These are phyloP conservation scores for Schizaphis graminum DNA, from an alignment of 2,888 invertebrate genomes.

Conservation along the genomic window DNA sequence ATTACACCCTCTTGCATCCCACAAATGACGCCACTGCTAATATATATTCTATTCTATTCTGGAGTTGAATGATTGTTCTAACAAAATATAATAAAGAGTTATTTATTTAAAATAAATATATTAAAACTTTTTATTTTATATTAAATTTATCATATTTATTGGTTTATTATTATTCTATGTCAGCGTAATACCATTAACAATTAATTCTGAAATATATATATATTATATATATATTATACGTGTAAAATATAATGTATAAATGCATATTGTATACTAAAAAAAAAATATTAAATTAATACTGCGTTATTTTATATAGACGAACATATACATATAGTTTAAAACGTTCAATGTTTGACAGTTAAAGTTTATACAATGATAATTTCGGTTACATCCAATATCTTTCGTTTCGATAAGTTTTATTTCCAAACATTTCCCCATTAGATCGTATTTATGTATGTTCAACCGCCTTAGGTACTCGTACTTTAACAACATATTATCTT, in stretches of 20 bases:
- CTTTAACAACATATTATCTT: slow-evolving; percentile 19
- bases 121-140: not conserved
- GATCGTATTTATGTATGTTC: not conserved
- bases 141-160: not conserved
- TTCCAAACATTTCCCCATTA: not conserved
- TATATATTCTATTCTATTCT: not conserved
- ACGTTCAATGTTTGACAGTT: not conserved
- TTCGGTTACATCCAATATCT: not conserved
- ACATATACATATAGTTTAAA: not conserved
- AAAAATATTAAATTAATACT: not conserved
- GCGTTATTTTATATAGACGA: not conserved
- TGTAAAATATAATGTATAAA: not conserved
- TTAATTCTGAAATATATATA: not conserved
- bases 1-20: too few species aligned
- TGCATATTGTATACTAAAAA: not conserved
- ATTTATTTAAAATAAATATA: not conserved
- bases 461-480: not conserved
- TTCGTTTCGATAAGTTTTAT: slow-evolving; percentile 8
- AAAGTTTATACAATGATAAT: slow-evolving; percentile 10
- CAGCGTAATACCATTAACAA: not conserved
- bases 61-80: not conserved
- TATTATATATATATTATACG: not conserved
- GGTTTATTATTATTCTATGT: not conserved
- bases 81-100: not conserved
- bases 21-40: too few species aligned